Conservation (phyloP, 2,113 vertebrate genomes). For the Polyodon spathula region DNA sequence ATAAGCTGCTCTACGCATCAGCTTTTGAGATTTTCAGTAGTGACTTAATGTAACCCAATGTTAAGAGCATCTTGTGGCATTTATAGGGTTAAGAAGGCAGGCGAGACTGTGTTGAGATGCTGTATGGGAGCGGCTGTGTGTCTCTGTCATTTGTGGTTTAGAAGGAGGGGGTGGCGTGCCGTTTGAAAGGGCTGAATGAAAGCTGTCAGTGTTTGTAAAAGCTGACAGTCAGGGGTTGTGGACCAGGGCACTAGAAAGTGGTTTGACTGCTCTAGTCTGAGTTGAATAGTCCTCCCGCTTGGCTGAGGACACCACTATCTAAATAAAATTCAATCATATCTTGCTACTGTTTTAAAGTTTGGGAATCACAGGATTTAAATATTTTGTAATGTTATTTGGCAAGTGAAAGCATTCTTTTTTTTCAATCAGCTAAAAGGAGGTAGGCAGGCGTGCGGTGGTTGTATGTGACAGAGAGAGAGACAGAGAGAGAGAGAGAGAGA, state of each 20-base stretch:
- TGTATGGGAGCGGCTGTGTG: constrained; percentile 36
- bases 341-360: constrained; percentile 45
- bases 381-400: constrained; percentile 21
- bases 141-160: constrained; percentile 52
- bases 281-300: no score
- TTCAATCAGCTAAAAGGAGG: constrained; percentile 41
- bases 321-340: constrained; percentile 23
- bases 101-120: constrained; percentile 31
- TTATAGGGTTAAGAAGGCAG: constrained; percentile 52
- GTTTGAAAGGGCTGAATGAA: constrained; percentile 59
- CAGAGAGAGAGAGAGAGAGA: constrained; percentile 17
- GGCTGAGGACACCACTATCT: constrained; percentile 20
- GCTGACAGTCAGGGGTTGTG: constrained; percentile 41
- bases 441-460: constrained; percentile 21
- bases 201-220: constrained; percentile 50
- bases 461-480: no score
- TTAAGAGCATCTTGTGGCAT: constrained; percentile 16
- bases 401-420: constrained; percentile 37
- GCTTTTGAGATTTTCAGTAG: background rate
- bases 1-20: background rate
- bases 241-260: constrained; percentile 41
- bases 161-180: constrained; percentile 48
- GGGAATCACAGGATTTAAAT: constrained; percentile 26
- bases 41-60: background rate
- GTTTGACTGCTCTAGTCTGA: constrained; percentile 31